Evolutionary conservation across 2,888 invertebrate genomes (phyloP).

Genomic region (Aporophyla nigra): DNA sequence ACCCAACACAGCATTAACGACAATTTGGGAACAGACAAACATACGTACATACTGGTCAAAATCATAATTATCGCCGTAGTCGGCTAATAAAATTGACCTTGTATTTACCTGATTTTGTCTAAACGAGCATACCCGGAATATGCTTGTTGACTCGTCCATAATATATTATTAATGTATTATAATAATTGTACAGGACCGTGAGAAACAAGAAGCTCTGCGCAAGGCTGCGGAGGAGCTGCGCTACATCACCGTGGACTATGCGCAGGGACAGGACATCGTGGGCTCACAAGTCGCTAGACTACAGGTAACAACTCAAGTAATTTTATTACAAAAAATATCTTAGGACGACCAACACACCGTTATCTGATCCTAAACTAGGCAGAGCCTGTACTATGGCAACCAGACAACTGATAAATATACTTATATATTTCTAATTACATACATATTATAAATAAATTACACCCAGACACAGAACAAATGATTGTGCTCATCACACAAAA

Average conservation of each 20-base stretch:
- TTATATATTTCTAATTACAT: too few species aligned
- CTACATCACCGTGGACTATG: constrained; percentile 96
- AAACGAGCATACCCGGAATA: not conserved
- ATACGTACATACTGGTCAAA: not conserved
- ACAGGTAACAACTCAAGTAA: constrained; percentile 83
- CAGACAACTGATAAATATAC: too few species aligned
- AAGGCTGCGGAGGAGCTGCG: constrained; percentile 98
- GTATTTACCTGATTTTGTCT: not conserved
- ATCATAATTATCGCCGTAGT: not conserved
- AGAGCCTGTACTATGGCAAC: too few species aligned
- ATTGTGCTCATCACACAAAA: too few species aligned
- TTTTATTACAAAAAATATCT: too few species aligned
- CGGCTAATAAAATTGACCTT: too few species aligned
- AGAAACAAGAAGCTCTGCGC: constrained; percentile 95
- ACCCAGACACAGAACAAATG: too few species aligned
- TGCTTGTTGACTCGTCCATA: not conserved
- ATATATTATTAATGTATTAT: not conserved
- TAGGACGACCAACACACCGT: too few species aligned
- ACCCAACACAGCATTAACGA: too few species aligned
- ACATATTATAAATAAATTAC: too few species aligned
- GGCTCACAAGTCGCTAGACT: constrained; percentile 90
- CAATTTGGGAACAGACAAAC: too few species aligned
- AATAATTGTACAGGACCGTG: constrained; percentile 89
- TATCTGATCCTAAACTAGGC: too few species aligned
- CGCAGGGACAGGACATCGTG: constrained; percentile 93